Base-by-base conservation (phyloP, 2,113 vertebrate genomes). In the Corvus cornix region DNA sequence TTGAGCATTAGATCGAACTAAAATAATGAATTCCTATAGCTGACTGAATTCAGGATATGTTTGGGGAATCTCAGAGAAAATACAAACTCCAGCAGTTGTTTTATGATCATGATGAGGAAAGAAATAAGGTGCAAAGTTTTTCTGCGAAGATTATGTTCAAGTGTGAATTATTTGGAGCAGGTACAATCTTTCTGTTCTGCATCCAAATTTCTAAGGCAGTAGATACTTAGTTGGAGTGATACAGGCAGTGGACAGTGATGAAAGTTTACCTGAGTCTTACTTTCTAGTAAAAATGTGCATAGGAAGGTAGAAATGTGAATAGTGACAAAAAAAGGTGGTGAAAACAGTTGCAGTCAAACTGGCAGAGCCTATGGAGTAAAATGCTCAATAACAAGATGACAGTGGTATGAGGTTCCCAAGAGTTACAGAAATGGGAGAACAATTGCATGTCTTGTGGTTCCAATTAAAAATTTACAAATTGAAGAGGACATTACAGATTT, bases 381-480 rank as follows among this genome's bases (percentile, higher is more conserved):
- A 84, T 1, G 9, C 35, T 87, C 55, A 79, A 3, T 86, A 87
- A 84, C 35, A 85, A 90, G 82, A 73, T 0, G 0, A 1, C 49
- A 74, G 63, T 13, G 6, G 43, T 69, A 53, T 9, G 16, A 62
- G 31, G 53, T 83, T 67, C 94, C 87, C 90, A 76, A 41, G 88
- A 91, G 78, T 83, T 83, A 77, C 33, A 35, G 62, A 96, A 91
- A 92, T 94, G 74, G 51, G 87, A 81, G 77, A 95, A 91, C 81
- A 90, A 83, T 87, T 92, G 70, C 82, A 77, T 86, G 46, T 90
- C 96, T 89, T 91, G 77, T 46, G 43, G 82, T 96, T 93, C 92
- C 85, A 92, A 90, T 97, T 97, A 97, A 95, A 95, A 94, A 87
- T 84, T 87, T 95, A 94, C 37, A 93, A 80, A 96, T 39, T 95